Evolutionary conservation across 2,113 vertebrate species (phyloP).

Genomic region (Python bivittatus): DNA sequence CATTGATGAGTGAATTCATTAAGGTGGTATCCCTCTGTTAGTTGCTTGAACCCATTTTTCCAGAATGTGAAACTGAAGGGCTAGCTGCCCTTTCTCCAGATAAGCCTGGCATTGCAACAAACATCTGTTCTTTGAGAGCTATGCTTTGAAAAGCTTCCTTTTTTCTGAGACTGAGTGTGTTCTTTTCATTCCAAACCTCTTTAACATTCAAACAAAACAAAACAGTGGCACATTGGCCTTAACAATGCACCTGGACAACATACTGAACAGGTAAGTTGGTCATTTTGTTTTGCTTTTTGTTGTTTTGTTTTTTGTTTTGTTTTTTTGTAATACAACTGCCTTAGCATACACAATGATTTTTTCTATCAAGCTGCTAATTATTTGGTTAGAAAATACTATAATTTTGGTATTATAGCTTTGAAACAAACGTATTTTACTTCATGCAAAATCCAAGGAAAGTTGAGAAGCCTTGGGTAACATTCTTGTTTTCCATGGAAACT

Average conservation of each 20-base stretch:
- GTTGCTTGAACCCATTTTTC: neutral
- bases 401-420: neutral
- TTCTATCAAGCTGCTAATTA: neutral
- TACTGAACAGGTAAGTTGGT: no score
- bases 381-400: conserved; percentile 5
- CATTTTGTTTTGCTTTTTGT: no score
- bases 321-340: no score
- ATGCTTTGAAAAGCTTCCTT: neutral
- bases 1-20: neutral
- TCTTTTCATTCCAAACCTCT: no score
- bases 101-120: neutral
- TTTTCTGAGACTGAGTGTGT: no score
- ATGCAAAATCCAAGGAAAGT: conserved; percentile 12
- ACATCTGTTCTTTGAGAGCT: neutral
- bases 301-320: no score
- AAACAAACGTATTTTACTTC: neutral
- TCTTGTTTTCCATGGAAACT: neutral
- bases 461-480: neutral
- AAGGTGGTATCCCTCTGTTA: neutral
- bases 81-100: neutral
- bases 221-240: no score
- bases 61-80: neutral
- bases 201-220: no score
- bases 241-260: no score
- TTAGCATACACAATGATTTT: neutral